Base-by-base conservation (phyloP, 2,113 vertebrate genomes). In the Xenopus borealis region DNA sequence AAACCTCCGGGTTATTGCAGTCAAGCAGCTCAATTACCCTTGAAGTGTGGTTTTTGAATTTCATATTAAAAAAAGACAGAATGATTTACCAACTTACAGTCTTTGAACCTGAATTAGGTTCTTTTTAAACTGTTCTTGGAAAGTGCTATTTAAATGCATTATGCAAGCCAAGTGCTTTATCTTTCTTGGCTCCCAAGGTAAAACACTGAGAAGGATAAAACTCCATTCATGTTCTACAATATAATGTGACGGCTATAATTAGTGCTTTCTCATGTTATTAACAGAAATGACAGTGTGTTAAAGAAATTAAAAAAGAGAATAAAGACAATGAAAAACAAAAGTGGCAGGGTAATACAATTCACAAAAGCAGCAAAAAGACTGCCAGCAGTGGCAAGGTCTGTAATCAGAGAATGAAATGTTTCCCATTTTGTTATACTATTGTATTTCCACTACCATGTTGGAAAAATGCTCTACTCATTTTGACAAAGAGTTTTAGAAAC, bases 151-250 rank as follows among this genome's bases (percentile, higher is more conserved):
- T 20, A 27, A 61, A 61, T 23, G 20, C 13, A 27, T 23, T 23
- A 12, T 61, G 4, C 20, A 61, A 61, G 19, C 18, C 58, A 61
- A 61, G 9, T 23, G 58, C 58, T 61, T 27, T 61, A 61, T 61
- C 58, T 23, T 61, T 61, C 58, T 23, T 61, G 58, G 58, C 58
- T 61, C 58, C 58, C 58, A 61, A 61, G 58, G 58, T 61, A 23
- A 27, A 61, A 12, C 58, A 61, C 58, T 12, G 10, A 23, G 58
- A 23, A 20, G 20, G 58, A 61, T 61, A 61, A 61, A 61, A 61
- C 58, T 20, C 10, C 58, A 61, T 61, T 61, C 19, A 61, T 61
- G 58, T 61, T 61, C 19, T 20, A 61, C 58, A 61, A 27, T 61
- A 27, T 61, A 61, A 61, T 61, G 20, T 61, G 58, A 61, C 58